phyloP scores from a whole-genome alignment of 2,113 vertebrate species.

The Datnioides undecimradiatus region DNA sequence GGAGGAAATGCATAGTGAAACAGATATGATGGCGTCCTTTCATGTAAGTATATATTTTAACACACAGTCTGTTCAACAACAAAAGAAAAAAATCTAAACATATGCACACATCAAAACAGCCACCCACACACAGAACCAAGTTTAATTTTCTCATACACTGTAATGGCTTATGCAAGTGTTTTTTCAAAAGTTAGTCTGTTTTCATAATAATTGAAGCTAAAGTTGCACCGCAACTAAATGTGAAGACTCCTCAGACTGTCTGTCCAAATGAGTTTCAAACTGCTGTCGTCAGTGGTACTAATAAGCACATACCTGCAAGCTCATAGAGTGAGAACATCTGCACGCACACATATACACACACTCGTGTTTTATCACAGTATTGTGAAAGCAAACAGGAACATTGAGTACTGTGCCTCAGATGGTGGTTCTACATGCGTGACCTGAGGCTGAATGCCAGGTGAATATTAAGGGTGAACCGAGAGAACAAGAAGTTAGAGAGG shows the following conservation, averaged over 20 bases:
- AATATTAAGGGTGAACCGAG: slow-evolving; percentile 63
- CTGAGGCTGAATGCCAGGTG: slow-evolving; percentile 60
- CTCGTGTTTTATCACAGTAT: slow-evolving; percentile 44
- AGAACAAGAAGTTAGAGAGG: slow-evolving; percentile 18
- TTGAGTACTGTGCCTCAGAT: slow-evolving; percentile 40
- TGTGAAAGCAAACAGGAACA: slow-evolving; percentile 69
- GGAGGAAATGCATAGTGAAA: slow-evolving; percentile 64
- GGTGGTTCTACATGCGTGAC: slow-evolving; percentile 61
- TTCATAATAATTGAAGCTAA: slow-evolving; percentile 38
- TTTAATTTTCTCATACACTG: slow-evolving; percentile 45
- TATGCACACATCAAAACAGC: slow-evolving; percentile 51
- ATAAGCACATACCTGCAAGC: slow-evolving; percentile 55
- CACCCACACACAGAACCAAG: slow-evolving; percentile 36
- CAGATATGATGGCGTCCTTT: slow-evolving; percentile 65
- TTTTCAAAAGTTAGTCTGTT: slow-evolving; percentile 24
- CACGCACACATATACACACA: neutral
- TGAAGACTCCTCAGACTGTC: slow-evolving; percentile 21
- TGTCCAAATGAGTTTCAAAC: slow-evolving; percentile 2
- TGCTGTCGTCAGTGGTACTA: slow-evolving; percentile 36
- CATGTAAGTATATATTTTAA: slow-evolving; percentile 70
- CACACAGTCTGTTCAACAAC: slow-evolving; percentile 53
- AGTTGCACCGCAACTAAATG: slow-evolving; percentile 25
- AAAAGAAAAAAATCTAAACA: slow-evolving; percentile 60
- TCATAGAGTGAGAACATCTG: slow-evolving; percentile 10
- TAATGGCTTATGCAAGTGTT: slow-evolving; percentile 39